Evolutionary conservation across 2,888 invertebrate species (phyloP), one percentile per base, ranked within the genome.

Genomic region (Rhamphomyia laevipes): DNA sequence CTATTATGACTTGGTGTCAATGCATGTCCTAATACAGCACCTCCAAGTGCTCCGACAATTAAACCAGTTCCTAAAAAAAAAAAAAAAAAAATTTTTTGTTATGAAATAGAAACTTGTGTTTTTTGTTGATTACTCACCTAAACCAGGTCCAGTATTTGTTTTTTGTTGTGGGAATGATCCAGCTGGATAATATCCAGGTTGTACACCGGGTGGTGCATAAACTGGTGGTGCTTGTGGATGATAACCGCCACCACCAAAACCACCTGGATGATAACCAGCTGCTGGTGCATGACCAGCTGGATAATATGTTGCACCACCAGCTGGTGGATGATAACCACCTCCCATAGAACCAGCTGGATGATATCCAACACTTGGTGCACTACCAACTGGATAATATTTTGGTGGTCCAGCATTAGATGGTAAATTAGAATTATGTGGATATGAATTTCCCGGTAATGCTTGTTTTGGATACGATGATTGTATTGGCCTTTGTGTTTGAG

Each of bases 41-140:
- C 68, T 18, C 67, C 69, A 45, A 68, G 18, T n/a, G 64, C 66
- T 40, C 68, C 68, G 45, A 63, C 67, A 33, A 63, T 50, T 33
- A 67, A 55, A 41, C 70, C 70, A 48, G 67, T 63, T 45, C 69
- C 68, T 68, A 44, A 7, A 50, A 49, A 15, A 12, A 17, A 10
- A 13, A 68, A 44, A 7, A 50, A 49, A 15, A 12, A 17, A 10
- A 13, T n/a, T 35, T 30, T n/a, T 13, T n/a, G 7, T 35, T 13
- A 5, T 35, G 4, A 35, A 35, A 27, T 7, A 6, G 2, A 27
- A 27, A 7, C 9, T 27, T 27, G 2, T 7, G 6, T 7, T 27
- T 27, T 7, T 6, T 27, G 23, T 6, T 27, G 6, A 21, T 21
- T 21, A 27, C 61, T 60, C 56, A 69, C 68, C 68, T 31, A 69